phyloP scores from a whole-genome alignment of 1,140 invertebrate species.

The Musca domestica region DNA sequence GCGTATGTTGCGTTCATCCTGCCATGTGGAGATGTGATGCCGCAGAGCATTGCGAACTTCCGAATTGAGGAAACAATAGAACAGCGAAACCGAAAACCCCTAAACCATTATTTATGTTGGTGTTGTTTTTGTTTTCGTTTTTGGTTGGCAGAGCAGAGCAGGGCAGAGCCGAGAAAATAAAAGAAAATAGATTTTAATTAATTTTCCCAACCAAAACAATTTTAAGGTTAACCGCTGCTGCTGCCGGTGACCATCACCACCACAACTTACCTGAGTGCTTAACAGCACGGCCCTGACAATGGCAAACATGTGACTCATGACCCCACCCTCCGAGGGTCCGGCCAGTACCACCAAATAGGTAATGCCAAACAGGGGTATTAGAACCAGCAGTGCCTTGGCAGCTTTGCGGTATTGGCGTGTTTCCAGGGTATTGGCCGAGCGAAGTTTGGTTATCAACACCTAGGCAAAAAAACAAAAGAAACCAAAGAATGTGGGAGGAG shows the following conservation, averaged over 20 bases:
- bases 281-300: constrained; percentile 70
- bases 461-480: constrained; percentile 40
- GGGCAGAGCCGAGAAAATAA: background rate
- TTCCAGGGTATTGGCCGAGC: constrained; percentile 81
- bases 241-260: background rate
- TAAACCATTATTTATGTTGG: no score
- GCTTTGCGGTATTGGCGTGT: constrained; percentile 87
- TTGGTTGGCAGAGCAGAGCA: constrained; percentile 22
- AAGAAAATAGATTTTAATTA: constrained; percentile 11
- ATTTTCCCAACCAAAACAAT: background rate
- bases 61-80: constrained; percentile 90
- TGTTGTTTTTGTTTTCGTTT: no score
- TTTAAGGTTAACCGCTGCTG: background rate
- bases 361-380: constrained; percentile 84
- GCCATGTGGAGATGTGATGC: constrained; percentile 79
- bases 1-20: constrained; percentile 63
- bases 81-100: constrained; percentile 80
- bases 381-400: constrained; percentile 80
- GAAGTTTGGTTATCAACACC: constrained; percentile 88
- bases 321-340: constrained; percentile 67
- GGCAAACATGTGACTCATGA: constrained; percentile 63
- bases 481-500: no score
- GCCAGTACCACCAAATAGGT: constrained; percentile 80
- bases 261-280: constrained; percentile 64
- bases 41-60: constrained; percentile 83